Base-by-base conservation (phyloP, 1,140 invertebrate species). In the Dendrolimus punctatus region DNA sequence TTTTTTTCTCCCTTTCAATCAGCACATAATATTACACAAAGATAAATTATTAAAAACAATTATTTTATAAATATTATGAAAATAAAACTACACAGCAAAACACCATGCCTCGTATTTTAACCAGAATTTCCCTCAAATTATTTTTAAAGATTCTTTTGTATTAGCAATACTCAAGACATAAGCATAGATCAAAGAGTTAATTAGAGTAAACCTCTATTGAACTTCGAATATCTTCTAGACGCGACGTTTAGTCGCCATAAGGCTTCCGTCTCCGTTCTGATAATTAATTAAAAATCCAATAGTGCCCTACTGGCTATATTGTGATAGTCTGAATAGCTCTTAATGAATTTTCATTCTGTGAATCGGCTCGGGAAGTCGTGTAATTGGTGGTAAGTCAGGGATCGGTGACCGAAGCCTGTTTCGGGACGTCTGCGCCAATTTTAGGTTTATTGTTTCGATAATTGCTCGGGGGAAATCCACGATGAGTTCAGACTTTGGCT, bases 371-470 rank as follows among this genome's bases (percentile, higher is more conserved):
- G 63, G 73, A 76, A 78, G 68, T 67, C 64, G 60, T 63, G 57
- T 75, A 77, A 79, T 79, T 78, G 71, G 60, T 67, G 68, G 66
- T 71, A 66, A 76, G 66, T 72, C 71, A 23, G 64, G 62, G 76
- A 71, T 76, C 67, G 56, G 71, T 77, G 67, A 74, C 72, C 71
- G 69, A 68, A 67, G 53, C 60, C 53, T 58, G 53, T 53, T 61
- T 55, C 54, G 60, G 64, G 61, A 62, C 40, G 51, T 5, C 58
- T 73, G 71, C 72, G 66, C 67, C 63, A 73, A 78, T 80, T 80
- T 73, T 73, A 73, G 67, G 64, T 76, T 82, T 73, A 82, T 82
- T 82, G 79, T 82, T 82, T 77, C 73, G 57, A 76, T 82, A 79
- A 82, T 80, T 80, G 71, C 75, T 80, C 62, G 47, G 62, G 65